Conservation (phyloP, 2,113 vertebrate genomes). For the Heteronetta atricapilla region DNA sequence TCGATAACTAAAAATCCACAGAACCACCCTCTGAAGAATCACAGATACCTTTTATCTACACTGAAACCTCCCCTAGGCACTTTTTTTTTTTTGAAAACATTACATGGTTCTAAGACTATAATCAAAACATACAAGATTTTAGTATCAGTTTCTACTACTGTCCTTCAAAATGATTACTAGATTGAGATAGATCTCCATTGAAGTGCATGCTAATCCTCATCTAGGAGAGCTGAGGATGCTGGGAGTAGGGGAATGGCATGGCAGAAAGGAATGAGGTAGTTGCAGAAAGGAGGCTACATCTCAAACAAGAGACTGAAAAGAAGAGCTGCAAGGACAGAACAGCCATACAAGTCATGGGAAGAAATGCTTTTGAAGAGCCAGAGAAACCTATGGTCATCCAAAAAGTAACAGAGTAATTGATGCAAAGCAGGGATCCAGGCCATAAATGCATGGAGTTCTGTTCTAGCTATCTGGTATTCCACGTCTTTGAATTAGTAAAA, state of each 20-base stretch:
- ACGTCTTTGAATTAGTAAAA: neutral
- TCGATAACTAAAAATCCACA: neutral
- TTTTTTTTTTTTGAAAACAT: neutral
- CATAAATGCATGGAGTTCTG: neutral
- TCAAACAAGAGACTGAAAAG: neutral
- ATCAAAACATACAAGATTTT: neutral
- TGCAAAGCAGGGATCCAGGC: neutral
- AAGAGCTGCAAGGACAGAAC: neutral
- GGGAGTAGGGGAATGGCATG: neutral
- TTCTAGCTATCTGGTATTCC: neutral
- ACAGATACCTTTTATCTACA: neutral
- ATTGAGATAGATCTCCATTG: rapidly evolving
- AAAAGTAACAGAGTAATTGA: neutral
- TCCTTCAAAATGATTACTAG: neutral
- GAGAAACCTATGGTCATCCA: neutral
- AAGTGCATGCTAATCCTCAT: neutral
- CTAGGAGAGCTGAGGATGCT: neutral
- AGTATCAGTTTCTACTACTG: neutral
- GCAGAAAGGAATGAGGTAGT: neutral
- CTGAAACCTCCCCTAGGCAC: neutral
- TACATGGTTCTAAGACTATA: neutral
- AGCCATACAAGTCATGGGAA: neutral
- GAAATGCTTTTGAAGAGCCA: neutral
- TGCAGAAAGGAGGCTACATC: neutral
- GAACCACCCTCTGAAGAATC: neutral